phyloP scores from a whole-genome alignment of 2,113 vertebrate species.

The Heliornis fulica region DNA sequence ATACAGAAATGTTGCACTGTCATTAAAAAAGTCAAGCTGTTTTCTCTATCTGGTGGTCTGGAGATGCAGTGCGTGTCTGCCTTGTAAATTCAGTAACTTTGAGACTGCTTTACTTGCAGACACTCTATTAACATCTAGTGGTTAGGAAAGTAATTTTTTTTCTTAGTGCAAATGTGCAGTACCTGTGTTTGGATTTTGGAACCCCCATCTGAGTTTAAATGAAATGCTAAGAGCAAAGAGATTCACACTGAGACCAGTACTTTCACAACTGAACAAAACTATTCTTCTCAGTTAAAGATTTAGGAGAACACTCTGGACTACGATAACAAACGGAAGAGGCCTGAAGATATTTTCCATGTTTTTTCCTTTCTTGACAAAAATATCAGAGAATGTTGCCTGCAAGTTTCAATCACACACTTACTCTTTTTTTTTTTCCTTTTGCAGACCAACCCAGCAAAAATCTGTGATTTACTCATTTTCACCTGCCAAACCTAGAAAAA shows the following conservation, averaged over 20 bases:
- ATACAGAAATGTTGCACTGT: neutral
- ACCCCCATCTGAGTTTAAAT: neutral
- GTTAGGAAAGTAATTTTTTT: neutral
- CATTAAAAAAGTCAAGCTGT: neutral
- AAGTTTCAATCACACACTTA: neutral
- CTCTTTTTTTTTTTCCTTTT: neutral
- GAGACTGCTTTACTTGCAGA: neutral
- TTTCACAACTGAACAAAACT: neutral
- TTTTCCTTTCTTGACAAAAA: neutral
- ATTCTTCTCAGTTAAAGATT: neutral
- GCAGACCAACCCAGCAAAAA: neutral
- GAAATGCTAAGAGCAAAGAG: neutral
- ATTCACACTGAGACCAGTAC: neutral
- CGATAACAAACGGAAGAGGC: neutral
- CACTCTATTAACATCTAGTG: neutral
- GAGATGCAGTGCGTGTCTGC: neutral
- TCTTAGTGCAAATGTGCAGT: neutral
- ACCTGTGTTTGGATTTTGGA: neutral
- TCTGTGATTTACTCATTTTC: neutral
- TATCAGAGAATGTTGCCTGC: neutral
- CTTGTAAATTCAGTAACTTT: conserved; percentile 4
- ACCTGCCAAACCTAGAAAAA: neutral
- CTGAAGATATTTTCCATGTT: neutral
- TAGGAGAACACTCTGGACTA: neutral
- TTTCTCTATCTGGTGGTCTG: neutral